phyloP scores from a whole-genome alignment of 1,140 invertebrate species.

The Nephila pilipes region DNA sequence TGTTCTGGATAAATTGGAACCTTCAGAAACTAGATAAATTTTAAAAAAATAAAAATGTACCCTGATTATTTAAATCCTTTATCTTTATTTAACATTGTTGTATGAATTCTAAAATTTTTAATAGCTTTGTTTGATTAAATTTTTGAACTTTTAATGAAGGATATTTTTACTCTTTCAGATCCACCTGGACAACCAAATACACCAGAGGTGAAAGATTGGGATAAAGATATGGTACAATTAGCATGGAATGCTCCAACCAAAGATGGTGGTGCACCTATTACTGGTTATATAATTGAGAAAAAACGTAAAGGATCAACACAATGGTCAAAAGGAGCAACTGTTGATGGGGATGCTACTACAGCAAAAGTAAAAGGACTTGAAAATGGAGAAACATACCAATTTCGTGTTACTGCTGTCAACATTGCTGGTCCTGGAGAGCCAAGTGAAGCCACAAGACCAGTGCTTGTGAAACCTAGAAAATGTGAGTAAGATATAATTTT shows the following conservation, averaged over 20 bases:
- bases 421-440: slow-evolving; percentile 95
- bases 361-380: slow-evolving; percentile 92
- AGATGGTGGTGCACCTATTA: slow-evolving; percentile 96
- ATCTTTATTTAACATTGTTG: background rate
- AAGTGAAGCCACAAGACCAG: slow-evolving; percentile 87
- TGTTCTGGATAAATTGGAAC: too few relatives aligned
- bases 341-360: slow-evolving; percentile 87
- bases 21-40: background rate
- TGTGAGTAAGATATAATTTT: slow-evolving; percentile 83
- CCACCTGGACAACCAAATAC: slow-evolving; percentile 94
- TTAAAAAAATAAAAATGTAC: background rate
- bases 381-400: slow-evolving; percentile 95
- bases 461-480: slow-evolving; percentile 92
- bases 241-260: slow-evolving; percentile 91
- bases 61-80: background rate
- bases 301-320: slow-evolving; percentile 93
- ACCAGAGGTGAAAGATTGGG: slow-evolving; percentile 96
- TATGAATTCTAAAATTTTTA: background rate
- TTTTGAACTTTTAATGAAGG: background rate
- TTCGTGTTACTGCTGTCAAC: slow-evolving; percentile 94
- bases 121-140: background rate
- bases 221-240: slow-evolving; percentile 95
- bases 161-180: slow-evolving; percentile 81
- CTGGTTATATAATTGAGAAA: slow-evolving; percentile 97
- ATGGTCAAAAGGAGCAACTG: slow-evolving; percentile 90